Conservation (phyloP, 2,797 vertebrate species). For the Sphenopsis melanotis region DNA sequence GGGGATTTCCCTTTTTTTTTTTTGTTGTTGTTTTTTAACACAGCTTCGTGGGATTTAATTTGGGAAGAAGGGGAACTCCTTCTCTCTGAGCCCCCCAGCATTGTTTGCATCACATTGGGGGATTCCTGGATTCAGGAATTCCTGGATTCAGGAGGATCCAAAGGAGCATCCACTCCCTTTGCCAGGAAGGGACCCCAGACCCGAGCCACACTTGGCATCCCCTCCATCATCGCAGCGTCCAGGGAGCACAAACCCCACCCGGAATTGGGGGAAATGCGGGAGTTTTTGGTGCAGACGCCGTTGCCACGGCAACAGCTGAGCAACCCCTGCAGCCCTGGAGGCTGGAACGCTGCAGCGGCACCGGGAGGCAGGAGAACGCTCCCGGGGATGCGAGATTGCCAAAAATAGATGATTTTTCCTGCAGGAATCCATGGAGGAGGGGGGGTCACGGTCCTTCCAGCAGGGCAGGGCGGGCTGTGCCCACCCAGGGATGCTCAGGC, state of each 20-base stretch:
- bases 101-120: accelerated
- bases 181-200: accelerated
- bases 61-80: not conserved
- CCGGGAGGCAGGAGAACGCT: not conserved
- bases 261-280: not conserved
- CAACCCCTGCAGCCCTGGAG: not conserved
- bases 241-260: not conserved
- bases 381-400: not conserved
- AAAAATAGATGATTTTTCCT: not conserved
- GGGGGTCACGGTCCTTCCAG: not conserved
- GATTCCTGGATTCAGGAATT: not conserved
- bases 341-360: not conserved
- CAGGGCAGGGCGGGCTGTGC: accelerated
- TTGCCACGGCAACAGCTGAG: slow-evolving; percentile 8
- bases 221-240: not conserved
- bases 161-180: not conserved
- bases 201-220: accelerated
- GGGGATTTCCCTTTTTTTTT: not conserved
- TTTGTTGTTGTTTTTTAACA: not conserved
- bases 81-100: not conserved
- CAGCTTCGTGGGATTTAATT: not conserved
- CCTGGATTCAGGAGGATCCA: not conserved
- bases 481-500: not conserved
- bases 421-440: not conserved
- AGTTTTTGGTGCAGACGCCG: slow-evolving; percentile 12